phyloP scores from a whole-genome alignment of 1,140 invertebrate genomes.

The Myzus persicae region DNA sequence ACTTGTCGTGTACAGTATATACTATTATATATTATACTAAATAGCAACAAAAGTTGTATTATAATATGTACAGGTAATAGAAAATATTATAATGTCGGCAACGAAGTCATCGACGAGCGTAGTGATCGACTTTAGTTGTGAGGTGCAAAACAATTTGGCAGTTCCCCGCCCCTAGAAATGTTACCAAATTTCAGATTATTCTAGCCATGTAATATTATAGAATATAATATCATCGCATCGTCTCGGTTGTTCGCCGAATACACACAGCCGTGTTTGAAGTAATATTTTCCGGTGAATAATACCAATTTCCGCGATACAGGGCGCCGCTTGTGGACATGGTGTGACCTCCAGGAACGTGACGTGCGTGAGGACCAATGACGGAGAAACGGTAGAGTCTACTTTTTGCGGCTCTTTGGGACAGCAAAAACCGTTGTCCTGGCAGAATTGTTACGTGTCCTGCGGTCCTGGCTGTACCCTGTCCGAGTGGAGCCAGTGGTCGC shows the following conservation, averaged over 20 bases:
- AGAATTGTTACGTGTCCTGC: conserved; percentile 68
- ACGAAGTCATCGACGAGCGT: too few species aligned
- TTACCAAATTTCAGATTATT: background rate
- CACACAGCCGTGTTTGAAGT: background rate
- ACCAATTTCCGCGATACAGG: conserved; percentile 59
- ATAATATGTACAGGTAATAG: too few species aligned
- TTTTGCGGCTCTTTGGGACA: conserved; percentile 62
- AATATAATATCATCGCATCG: background rate
- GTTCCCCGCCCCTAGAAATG: background rate
- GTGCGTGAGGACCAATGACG: conserved; percentile 64
- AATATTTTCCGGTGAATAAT: background rate
- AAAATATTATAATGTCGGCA: too few species aligned
- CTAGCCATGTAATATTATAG: background rate
- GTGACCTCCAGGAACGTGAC: conserved; percentile 65
- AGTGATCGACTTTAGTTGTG: too few species aligned
- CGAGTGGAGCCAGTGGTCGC: conserved; percentile 69
- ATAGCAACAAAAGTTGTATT: too few species aligned
- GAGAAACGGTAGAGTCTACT: conserved; percentile 62
- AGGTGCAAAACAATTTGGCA: background rate
- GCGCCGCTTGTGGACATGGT: conserved; percentile 66
- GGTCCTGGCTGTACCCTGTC: conserved; percentile 69
- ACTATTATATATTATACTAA: too few species aligned
- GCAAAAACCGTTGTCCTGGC: conserved; percentile 62
- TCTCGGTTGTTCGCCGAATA: background rate
- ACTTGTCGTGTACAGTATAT: too few species aligned